These are phyloP conservation scores for Salvelinus namaycush DNA, from an alignment of 2,113 vertebrate genomes.

Conservation along the genomic window DNA sequence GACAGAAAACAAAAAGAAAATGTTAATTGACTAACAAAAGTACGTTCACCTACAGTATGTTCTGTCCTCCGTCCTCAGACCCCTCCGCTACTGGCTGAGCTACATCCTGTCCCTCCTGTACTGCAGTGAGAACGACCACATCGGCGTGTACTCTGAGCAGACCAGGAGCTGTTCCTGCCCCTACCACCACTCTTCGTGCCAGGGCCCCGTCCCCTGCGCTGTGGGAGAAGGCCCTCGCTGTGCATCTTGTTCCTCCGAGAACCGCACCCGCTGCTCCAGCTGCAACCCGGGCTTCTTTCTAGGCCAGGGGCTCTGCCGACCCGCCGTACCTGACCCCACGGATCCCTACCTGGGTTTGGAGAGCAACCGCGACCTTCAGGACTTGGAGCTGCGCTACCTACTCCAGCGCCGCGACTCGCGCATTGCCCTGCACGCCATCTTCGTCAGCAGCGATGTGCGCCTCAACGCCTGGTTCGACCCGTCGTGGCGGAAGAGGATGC, in stretches of 20 bases:
- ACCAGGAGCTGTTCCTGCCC: conserved; percentile 88
- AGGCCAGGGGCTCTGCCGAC: conserved; percentile 85
- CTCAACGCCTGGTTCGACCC: conserved; percentile 96
- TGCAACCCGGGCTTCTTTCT: conserved; percentile 88
- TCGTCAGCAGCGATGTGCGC: conserved; percentile 95
- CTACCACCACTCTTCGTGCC: conserved; percentile 83
- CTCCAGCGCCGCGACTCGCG: conserved; percentile 87
- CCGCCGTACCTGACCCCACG: conserved; percentile 87
- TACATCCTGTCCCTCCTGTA: conserved; percentile 88
- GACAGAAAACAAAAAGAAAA: neutral
- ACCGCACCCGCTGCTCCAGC: conserved; percentile 86
- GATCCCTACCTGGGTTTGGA: conserved; percentile 93
- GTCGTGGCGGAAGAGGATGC: conserved; percentile 95
- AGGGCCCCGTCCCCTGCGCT: conserved; percentile 86
- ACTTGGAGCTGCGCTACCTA: conserved; percentile 89
- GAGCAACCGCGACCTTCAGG: conserved; percentile 87
- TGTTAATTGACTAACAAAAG: neutral
- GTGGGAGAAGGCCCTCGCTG: conserved; percentile 85
- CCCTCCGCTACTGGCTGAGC: conserved; percentile 87
- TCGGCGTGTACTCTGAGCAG: conserved; percentile 87
- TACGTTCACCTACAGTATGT: neutral
- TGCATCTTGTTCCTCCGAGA: conserved; percentile 85
- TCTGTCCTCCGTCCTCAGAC: conserved; percentile 64
- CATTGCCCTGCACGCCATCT: conserved; percentile 88
- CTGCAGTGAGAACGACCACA: conserved; percentile 86